Conservation (phyloP, 2,888 invertebrate genomes). For the Halocaridina rubra region DNA sequence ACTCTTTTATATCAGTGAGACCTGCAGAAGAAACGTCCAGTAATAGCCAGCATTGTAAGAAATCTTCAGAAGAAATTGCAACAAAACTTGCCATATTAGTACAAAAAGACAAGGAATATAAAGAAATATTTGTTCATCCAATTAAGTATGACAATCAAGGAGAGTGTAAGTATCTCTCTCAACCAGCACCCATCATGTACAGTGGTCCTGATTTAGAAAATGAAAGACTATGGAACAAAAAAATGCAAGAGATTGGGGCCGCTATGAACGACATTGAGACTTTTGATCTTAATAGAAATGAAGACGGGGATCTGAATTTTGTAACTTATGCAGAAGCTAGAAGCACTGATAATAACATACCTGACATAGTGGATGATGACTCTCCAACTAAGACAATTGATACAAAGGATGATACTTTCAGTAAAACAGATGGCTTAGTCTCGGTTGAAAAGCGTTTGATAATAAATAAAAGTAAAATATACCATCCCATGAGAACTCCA, state of each 20-base stretch:
- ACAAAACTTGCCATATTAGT: neutral
- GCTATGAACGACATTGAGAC: neutral
- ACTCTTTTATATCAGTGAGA: no score
- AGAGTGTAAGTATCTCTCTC: neutral
- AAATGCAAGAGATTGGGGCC: neutral
- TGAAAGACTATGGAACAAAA: constrained; percentile 22
- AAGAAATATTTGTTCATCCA: neutral
- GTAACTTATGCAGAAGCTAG: no score
- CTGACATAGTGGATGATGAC: neutral
- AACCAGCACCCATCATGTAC: constrained; percentile 25
- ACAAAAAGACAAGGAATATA: neutral
- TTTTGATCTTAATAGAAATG: neutral
- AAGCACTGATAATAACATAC: neutral
- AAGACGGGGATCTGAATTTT: neutral
- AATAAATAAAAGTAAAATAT: neutral
- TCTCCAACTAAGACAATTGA: neutral
- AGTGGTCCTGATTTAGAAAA: neutral
- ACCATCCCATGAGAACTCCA: neutral
- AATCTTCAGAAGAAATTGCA: neutral
- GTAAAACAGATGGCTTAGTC: neutral
- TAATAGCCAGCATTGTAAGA: no score
- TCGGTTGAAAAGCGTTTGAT: neutral
- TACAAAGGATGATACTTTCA: neutral
- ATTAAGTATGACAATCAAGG: neutral
- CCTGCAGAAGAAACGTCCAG: no score